phyloP scores from a whole-genome alignment of 2,797 vertebrate species.

The Ceryle rudis region DNA sequence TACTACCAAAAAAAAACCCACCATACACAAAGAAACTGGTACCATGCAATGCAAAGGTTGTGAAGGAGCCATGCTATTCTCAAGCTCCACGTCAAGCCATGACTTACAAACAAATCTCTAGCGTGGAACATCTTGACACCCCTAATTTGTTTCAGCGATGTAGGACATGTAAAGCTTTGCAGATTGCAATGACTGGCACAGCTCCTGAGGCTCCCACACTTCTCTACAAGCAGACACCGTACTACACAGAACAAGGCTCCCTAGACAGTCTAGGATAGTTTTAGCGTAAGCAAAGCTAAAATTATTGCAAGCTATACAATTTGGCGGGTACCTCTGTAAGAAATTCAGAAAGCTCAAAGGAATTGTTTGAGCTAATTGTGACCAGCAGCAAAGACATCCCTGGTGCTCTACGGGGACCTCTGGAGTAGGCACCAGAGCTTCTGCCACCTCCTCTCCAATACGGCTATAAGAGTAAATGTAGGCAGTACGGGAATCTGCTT shows the following conservation, averaged over 20 bases:
- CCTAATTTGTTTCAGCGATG: not conserved
- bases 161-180: not conserved
- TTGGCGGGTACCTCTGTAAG: not conserved
- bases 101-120: not conserved
- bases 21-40: not conserved
- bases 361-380: not conserved
- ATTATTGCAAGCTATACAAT: not conserved
- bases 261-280: not conserved
- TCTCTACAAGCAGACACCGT: not conserved
- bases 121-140: not conserved
- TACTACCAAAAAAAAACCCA: not conserved
- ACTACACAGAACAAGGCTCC: not conserved
- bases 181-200: not conserved
- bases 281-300: not conserved
- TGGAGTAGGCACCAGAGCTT: not conserved
- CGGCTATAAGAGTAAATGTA: not conserved
- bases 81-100: not conserved
- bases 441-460: not conserved
- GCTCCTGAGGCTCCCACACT: not conserved
- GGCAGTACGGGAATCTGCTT: not conserved
- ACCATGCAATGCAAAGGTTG: not conserved
- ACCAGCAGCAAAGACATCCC: rapidly evolving
- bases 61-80: not conserved
- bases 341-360: not conserved
- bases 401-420: not conserved